Base-by-base conservation (phyloP, 1,140 invertebrate species). In the Drosophila sulfurigaster region DNA sequence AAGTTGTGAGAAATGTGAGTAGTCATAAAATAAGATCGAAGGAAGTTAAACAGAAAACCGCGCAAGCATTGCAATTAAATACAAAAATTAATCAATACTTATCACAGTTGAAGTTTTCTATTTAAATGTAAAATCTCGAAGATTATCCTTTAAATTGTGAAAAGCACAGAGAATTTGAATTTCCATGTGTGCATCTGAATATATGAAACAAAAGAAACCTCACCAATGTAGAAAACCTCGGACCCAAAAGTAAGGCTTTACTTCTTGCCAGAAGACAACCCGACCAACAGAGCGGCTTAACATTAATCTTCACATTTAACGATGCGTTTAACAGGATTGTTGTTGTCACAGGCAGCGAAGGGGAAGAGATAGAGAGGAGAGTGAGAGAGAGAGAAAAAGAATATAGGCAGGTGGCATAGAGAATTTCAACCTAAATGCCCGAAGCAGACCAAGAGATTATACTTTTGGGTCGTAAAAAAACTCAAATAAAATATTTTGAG, bases 241-340 rank as follows among this genome's bases (percentile, higher is more conserved):
- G 48, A n/a, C 30, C 30, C n/a, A 32, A 52, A 13, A 15, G 11
- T n/a, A 4, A 13, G 41, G 41, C 41, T n/a, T 43, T 28, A 20
- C 20, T 49, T 8, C 20, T 49, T 49, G 20, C 45, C 7, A 58
- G 35, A 38, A 45, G 32, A 52, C 51, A 41, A 59, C n/a, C n/a
- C 57, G 48, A 59, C 25, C n/a, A 45, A 57, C 43, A 63, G 20
- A 25, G 72, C 57, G 65, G 51, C 54, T 75, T 71, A 66, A 64
- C 75, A 54, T 76, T 82, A 74, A 85, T 70, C 78, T 64, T 28
- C 38, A 58, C 49, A 54, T 75, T 85, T 79, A 81, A 81, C 70
- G 78, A 81, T 81, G 71, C 78, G 70, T 56, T 86, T 69, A 69
- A 69, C 70, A 72, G 69, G 66, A 70, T 72, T 77, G 77, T 73